Base-by-base conservation (phyloP, 2,888 invertebrate genomes). In the Xestia xanthographa region DNA sequence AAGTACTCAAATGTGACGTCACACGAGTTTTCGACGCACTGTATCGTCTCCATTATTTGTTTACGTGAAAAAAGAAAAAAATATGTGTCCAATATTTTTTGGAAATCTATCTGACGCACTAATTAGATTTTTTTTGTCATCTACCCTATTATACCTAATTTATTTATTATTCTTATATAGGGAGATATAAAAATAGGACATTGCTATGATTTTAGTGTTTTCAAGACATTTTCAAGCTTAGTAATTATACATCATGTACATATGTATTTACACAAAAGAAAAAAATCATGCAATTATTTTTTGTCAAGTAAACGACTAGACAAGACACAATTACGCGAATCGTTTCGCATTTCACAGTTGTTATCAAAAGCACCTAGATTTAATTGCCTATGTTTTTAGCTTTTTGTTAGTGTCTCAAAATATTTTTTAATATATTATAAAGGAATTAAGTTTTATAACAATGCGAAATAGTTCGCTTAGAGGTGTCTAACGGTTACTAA, bases 361-460 rank as follows among this genome's bases (percentile, higher is more conserved):
- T 62, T 75, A 67, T 75, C 11, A 17, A 82, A 67, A 79, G 66
- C 82, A 67, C 56, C 5, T 81, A 79, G 34, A 45, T 63, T 43
- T 79, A 76, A 63, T 41, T 76, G 63, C 41, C 20, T 43, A 38
- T 41, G 5, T 66, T 63, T 75, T 58, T 56, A 41, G 41, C 14
- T 50, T 68, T 48, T 53, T n/a, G n/a, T 66, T 72, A 65, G 11
- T 77, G 65, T 56, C 62, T 70, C 62, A 67, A 77, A 70, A 50
- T 29, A 70, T 76, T 43, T 48, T 56, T 14, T 53, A 14, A 56
- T 26, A 56, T 26, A 56, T 56, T 41, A 26, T 72, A 43, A 58
- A 69, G n/a, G 58, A 34, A 41, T 75, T 63, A 48, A n/a, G 62
- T 75, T 81, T 75, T 43, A 63, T 43, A 12, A 17, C 4, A 50